Conservation (phyloP, 2,888 invertebrate genomes). For the Diogma glabrata region DNA sequence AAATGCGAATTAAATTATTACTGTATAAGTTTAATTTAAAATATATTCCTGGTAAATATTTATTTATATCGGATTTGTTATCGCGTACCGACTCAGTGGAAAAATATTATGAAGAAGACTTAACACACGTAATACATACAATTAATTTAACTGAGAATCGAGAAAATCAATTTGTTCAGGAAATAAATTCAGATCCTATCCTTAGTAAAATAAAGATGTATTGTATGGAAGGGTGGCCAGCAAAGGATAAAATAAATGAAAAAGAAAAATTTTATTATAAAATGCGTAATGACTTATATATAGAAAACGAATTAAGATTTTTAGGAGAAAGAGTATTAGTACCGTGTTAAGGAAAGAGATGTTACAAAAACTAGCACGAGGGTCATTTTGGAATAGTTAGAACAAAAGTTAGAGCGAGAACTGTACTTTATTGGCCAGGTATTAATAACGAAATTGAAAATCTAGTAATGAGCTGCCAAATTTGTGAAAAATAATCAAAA, state of each 20-base stretch:
- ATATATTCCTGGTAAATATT: slow-evolving; percentile 7
- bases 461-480: not conserved
- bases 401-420: slow-evolving; percentile 13
- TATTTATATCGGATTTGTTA: too few relatives aligned
- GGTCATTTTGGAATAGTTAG: slow-evolving; percentile 13
- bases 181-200: too few relatives aligned
- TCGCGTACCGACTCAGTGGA: not conserved
- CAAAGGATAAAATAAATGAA: not conserved
- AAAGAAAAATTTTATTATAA: slow-evolving; percentile 11
- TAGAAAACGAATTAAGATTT: slow-evolving; percentile 12
- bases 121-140: slow-evolving; percentile 5
- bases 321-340: slow-evolving; percentile 14
- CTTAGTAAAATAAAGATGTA: not conserved
- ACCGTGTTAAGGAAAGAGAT: slow-evolving; percentile 11
- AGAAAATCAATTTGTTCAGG: not conserved
- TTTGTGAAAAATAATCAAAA: slow-evolving; percentile 13
- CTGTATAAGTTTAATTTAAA: not conserved
- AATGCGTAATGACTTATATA: too few relatives aligned
- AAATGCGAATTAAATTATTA: slow-evolving; percentile 4
- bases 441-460: slow-evolving; percentile 13
- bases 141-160: slow-evolving; percentile 8
- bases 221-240: slow-evolving; percentile 15
- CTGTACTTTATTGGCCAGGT: slow-evolving; percentile 13
- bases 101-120: not conserved
- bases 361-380: slow-evolving; percentile 13